These are phyloP conservation scores for Phalacrocorax brasilianus DNA, from an alignment of 2,113 vertebrate species.

Conservation along the genomic window DNA sequence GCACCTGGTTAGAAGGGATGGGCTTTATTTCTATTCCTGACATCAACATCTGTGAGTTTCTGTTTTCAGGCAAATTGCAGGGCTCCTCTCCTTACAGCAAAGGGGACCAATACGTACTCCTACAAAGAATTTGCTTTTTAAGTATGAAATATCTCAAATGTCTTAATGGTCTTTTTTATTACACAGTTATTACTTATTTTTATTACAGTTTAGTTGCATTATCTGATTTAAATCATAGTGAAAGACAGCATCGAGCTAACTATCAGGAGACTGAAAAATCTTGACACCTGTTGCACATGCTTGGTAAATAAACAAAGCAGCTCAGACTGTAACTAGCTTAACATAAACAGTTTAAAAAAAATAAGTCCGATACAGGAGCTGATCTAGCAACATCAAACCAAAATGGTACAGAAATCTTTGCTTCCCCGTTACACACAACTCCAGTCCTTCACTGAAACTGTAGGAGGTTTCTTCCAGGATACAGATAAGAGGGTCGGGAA, in stretches of 20 bases:
- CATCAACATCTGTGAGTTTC: background rate
- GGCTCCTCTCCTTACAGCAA: background rate
- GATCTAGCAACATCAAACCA: background rate
- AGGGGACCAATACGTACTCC: background rate
- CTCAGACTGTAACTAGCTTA: background rate
- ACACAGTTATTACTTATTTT: background rate
- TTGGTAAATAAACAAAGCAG: background rate
- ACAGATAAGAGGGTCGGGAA: background rate
- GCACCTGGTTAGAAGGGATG: background rate
- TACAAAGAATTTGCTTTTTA: background rate
- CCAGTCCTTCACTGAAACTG: background rate
- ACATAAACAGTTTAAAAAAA: background rate
- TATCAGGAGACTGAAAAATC: background rate
- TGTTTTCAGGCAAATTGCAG: background rate
- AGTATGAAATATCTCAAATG: background rate
- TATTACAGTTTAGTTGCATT: background rate
- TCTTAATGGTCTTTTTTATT: background rate
- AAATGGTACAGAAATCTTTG: background rate
- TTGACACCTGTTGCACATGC: background rate
- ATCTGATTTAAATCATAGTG: background rate
- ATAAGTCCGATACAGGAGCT: background rate
- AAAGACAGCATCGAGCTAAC: background rate
- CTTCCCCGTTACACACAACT: background rate
- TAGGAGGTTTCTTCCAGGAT: background rate
- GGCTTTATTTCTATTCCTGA: background rate